Evolutionary conservation across 2,113 vertebrate genomes (phyloP), one percentile per base, ranked within the genome.

Genomic region (Puntigrus tetrazona): DNA sequence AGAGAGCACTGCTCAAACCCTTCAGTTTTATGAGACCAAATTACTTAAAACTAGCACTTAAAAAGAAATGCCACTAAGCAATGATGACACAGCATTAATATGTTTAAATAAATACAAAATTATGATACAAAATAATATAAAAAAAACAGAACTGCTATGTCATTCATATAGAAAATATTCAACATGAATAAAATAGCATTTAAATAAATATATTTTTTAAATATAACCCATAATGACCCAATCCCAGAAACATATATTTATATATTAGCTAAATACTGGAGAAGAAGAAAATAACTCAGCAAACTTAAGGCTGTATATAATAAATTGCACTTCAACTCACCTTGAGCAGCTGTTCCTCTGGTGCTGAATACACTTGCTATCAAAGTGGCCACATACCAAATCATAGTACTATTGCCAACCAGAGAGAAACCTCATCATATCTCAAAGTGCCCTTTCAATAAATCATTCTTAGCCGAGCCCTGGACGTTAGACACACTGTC

Each of bases 341-440:
- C 97, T 98, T 99, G 97, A 95, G 96, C 97, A 92, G 96, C 95
- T 90, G 96, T 95, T 95, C 96, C 96, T 95, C 95, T 91, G 96
- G 95, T 95, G 95, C 97, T 94, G 96, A 98, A 96, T 94, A 99
- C 96, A 98, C 97, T 97, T 97, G 97, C 97, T 96, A 99, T 96
- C 96, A 97, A 96, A 98, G 97, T 96, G 95, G 96, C 97, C 97
- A 96, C 96, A 96, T 96, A 96, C 94, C 96, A 96, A 95, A 97
- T 95, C 94, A 96, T 95, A 95, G 96, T 95, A 95, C 93, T 95
- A 94, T 93, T 93, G 95, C 94, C 93, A 93, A 90, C 94, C 96
- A 95, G 94, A 95, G 94, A 95, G 96, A 94, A 94, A 78, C 82
- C 87, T 88, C 85, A 84, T 88, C 84, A 86, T 96, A 96, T 96